These are phyloP conservation scores for Mionectes olivaceus DNA, from an alignment of 2,797 vertebrate genomes.

Conservation along the genomic window DNA sequence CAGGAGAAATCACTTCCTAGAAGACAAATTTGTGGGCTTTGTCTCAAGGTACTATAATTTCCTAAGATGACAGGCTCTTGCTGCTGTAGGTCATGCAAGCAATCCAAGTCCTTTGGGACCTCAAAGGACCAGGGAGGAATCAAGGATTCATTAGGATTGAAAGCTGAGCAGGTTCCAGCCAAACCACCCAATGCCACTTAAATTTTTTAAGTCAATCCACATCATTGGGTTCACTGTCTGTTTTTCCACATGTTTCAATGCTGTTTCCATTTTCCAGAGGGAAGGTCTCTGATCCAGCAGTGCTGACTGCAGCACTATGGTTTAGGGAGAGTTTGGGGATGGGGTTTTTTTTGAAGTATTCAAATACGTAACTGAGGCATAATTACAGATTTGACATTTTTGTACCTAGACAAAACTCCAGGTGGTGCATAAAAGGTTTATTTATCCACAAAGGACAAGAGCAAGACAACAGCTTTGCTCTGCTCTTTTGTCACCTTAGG, in stretches of 20 bases:
- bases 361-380: neutral
- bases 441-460: neutral
- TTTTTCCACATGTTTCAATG: neutral
- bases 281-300: slow-evolving; percentile 65
- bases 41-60: neutral
- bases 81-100: neutral
- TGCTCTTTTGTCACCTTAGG: neutral
- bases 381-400: neutral
- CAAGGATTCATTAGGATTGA: neutral
- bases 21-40: neutral
- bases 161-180: neutral
- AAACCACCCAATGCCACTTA: neutral
- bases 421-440: neutral
- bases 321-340: neutral
- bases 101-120: neutral
- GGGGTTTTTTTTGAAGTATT: neutral
- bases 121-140: neutral
- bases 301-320: neutral
- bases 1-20: neutral
- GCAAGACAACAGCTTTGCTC: neutral
- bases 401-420: neutral
- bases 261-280: slow-evolving; percentile 35
- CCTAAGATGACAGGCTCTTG: neutral
- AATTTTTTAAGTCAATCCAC: neutral
- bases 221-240: neutral